A percentile compares a stretch with the other conserved stretches of the same genome.
phyloP scores from a whole-genome alignment of 2,113 vertebrate genomes.

The Peucedramus taeniatus region DNA sequence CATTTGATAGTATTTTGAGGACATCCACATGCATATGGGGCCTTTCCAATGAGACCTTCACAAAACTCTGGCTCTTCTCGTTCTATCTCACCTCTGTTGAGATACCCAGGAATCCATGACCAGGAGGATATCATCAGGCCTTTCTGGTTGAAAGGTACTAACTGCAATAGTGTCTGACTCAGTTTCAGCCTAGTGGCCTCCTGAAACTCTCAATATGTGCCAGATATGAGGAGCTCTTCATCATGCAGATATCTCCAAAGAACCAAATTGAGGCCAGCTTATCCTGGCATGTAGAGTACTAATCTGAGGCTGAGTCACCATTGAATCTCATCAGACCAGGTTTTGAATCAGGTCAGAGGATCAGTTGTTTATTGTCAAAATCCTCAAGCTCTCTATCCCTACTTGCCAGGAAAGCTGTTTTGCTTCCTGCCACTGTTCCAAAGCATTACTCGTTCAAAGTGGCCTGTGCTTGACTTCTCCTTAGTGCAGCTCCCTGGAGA shows the following conservation, averaged over 20 bases:
- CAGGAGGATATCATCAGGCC: background rate
- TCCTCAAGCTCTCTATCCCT: background rate
- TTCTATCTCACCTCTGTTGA: background rate
- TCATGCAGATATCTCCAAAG: background rate
- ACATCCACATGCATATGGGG: background rate
- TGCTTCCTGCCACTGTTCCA: background rate
- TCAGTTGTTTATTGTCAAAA: background rate
- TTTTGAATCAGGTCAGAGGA: constrained; percentile 19
- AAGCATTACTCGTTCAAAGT: background rate
- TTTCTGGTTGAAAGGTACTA: background rate
- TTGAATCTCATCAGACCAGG: background rate
- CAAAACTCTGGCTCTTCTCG: background rate
- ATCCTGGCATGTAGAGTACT: background rate
- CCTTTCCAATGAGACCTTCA: background rate
- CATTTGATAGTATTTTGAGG: background rate
- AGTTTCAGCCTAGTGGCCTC: background rate
- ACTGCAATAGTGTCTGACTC: background rate
- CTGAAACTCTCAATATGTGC: background rate
- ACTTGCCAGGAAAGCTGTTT: background rate
- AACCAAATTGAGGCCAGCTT: background rate
- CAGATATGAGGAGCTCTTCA: background rate
- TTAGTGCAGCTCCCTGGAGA: background rate
- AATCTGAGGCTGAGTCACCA: background rate
- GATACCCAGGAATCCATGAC: background rate
- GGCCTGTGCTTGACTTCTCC: background rate